A percentile compares a stretch with the other conserved stretches of the same genome.
phyloP scores from a whole-genome alignment of 2,113 vertebrate species.

The Erpornis zantholeuca region DNA sequence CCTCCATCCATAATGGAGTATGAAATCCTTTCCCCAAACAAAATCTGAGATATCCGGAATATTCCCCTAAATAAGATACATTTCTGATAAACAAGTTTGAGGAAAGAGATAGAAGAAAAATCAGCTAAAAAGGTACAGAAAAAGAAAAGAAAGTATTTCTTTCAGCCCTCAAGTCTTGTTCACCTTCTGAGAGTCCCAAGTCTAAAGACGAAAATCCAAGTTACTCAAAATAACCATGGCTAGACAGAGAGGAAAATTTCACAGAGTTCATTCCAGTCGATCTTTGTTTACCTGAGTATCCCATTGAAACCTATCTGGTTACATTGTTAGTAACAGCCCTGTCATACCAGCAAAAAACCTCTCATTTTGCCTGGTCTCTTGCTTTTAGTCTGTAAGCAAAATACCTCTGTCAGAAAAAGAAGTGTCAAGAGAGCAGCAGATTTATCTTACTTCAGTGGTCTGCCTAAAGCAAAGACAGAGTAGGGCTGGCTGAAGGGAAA shows the following conservation, averaged over 20 bases:
- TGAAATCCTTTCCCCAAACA: background rate
- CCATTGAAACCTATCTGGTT: background rate
- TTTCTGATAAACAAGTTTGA: background rate
- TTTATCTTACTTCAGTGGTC: background rate
- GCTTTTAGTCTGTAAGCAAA: background rate
- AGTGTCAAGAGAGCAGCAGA: background rate
- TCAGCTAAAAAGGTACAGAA: background rate
- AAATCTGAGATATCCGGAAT: background rate
- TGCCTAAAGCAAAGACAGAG: background rate
- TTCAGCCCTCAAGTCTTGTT: background rate
- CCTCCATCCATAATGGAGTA: background rate
- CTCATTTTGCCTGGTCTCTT: background rate
- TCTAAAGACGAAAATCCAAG: background rate
- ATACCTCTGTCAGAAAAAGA: background rate
- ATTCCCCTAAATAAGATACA: background rate
- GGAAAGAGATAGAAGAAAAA: background rate
- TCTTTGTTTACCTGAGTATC: background rate
- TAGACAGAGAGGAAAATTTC: background rate
- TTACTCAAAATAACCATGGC: background rate
- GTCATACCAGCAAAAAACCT: accelerated
- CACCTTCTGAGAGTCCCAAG: background rate
- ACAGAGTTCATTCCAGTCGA: background rate
- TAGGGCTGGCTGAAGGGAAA: background rate
- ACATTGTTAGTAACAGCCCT: background rate
- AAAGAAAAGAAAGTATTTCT: background rate